Percentiles rank a stretch among this genome's conserved stretches.
Evolutionary conservation across 1,140 invertebrate species (phyloP).

Genomic region (Euwallacea similis): DNA sequence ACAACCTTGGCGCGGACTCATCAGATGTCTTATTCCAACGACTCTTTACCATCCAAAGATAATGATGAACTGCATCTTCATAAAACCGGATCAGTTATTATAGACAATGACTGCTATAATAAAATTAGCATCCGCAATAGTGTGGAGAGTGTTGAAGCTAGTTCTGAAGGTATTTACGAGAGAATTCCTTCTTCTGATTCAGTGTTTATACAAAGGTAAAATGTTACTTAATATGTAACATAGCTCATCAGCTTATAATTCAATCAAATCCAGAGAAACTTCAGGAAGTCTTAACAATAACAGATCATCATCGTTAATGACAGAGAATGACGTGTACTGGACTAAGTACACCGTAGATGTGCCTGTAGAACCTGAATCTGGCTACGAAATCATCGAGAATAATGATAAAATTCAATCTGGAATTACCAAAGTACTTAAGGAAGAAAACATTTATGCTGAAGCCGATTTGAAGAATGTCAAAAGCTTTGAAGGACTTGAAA

Average conservation of each 20-base stretch:
- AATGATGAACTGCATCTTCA: neutral
- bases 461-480: neutral
- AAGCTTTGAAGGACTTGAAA: too few relatives aligned
- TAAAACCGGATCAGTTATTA: slow-evolving; percentile 16
- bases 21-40: slow-evolving; percentile 15
- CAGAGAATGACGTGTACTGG: too few relatives aligned
- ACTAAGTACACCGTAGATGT: too few relatives aligned
- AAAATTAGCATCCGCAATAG: slow-evolving; percentile 3
- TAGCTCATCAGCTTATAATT: too few relatives aligned
- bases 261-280: too few relatives aligned
- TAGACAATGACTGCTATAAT: slow-evolving; percentile 1
- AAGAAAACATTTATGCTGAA: neutral
- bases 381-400: too few relatives aligned
- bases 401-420: too few relatives aligned
- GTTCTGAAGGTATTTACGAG: slow-evolving; percentile 19
- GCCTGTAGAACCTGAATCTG: too few relatives aligned
- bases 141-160: slow-evolving; percentile 6
- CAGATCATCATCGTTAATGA: too few relatives aligned
- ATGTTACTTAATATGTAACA: too few relatives aligned
- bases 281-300: too few relatives aligned
- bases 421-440: neutral
- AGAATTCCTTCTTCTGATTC: slow-evolving; percentile 24
- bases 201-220: slow-evolving; percentile 22
- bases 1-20: slow-evolving; percentile 1
- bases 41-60: neutral